Evolutionary conservation across 1,140 invertebrate species (phyloP), one percentile per base, ranked within the genome.

Genomic region (Sycophila sp.): DNA sequence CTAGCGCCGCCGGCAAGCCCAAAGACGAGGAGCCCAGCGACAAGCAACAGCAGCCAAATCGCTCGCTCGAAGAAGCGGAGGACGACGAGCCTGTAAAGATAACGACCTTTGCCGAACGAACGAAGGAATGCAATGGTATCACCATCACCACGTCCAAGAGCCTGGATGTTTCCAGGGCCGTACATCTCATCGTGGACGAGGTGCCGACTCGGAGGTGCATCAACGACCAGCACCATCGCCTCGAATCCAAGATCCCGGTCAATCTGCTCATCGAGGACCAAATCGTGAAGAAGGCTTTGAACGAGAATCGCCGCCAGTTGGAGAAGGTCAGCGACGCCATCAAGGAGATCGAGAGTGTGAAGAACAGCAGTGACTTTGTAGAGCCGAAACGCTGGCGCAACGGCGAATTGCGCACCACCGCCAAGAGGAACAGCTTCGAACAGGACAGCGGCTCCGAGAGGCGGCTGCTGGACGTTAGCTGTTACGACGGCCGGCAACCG

Each of bases 311-410:
- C 1, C 67, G 84, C n/a, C 85, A 86, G 49, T 32, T 86, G 63
- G 85, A 85, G 36, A 84, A 83, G 58, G 82, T 85, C 2, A 86
- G 83, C 67, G 84, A 86, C 30, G 85, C 82, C 10, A 84, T 86
- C 15, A 86, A 85, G 47, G 84, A 86, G 59, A 83, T 85, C 58
- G 85, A 86, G 49, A 85, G 72, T 66, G 84, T 84, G 17, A 82
- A 78, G 68, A 85, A 84, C 32, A 84, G 77, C 67, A 5, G 8
- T 5, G 66, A 60, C 5, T 72, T 68, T 11, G 65, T 32, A 7
- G 74, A 73, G 4, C 11, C 17, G 0, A 42, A 36, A 17, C 47
- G 49, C 1, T 64, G 59, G 51, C 59, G 59, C n/a, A 56, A 40
- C 38, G 40, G 30, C 13, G 51, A 58, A 2, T 10, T 24, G 8